A percentile compares a stretch with the other conserved stretches of the same genome.
phyloP scores from a whole-genome alignment of 2,888 invertebrate genomes.

The Andrena minutula region DNA sequence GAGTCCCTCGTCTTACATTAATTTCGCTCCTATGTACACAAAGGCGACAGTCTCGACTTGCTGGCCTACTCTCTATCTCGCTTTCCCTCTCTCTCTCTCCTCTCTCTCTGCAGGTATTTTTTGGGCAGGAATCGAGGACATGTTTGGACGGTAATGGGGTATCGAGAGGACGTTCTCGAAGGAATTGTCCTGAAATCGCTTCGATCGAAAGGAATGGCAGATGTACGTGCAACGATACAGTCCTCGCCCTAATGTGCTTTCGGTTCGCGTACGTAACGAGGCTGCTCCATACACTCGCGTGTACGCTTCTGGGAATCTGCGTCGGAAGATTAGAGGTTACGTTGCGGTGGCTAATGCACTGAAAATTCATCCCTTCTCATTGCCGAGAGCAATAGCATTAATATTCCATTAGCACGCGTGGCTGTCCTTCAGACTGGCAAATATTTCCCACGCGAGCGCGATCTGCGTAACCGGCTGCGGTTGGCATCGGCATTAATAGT shows the following conservation, averaged over 20 bases:
- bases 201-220: background rate
- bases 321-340: conserved; percentile 51
- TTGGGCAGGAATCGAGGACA: background rate
- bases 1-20: conserved; percentile 34
- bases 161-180: background rate
- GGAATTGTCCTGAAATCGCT: background rate
- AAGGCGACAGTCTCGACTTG: background rate
- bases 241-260: conserved; percentile 6
- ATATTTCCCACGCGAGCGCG: background rate
- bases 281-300: background rate
- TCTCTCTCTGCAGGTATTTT: background rate
- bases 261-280: background rate
- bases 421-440: background rate
- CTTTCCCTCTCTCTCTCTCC: too few species aligned
- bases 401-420: conserved; percentile 24
- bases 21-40: conserved; percentile 20
- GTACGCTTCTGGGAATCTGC: conserved; percentile 26
- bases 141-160: background rate
- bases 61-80: background rate
- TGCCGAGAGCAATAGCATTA: conserved; percentile 35
- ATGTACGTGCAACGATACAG: background rate
- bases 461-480: background rate
- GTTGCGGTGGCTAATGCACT: conserved; percentile 30
- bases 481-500: background rate
- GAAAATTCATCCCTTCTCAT: conserved; percentile 30